A percentile compares a stretch with the other conserved stretches of the same genome.
These are phyloP conservation scores for Amphipoea oculea DNA, from an alignment of 2,888 invertebrate genomes.

Conservation along the genomic window DNA sequence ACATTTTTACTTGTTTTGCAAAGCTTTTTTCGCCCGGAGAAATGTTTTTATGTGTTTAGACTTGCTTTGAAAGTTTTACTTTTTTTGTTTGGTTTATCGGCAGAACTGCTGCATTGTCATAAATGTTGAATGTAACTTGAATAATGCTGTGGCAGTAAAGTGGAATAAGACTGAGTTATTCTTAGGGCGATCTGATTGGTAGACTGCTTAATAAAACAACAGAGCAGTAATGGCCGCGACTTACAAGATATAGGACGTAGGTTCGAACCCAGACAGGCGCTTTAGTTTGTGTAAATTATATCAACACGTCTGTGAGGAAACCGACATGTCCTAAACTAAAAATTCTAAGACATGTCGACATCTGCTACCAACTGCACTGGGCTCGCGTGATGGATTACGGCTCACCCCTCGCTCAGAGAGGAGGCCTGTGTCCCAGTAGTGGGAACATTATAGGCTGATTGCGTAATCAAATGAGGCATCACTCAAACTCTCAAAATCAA, in stretches of 20 bases:
- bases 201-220: background rate
- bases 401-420: background rate
- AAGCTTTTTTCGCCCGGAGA: slow-evolving; percentile 40
- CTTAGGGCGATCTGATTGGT: background rate
- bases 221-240: background rate
- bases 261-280: background rate
- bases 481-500: background rate
- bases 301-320: background rate
- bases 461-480: background rate
- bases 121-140: slow-evolving; percentile 28
- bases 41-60: slow-evolving; percentile 49
- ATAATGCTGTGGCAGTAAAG: background rate
- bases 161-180: background rate
- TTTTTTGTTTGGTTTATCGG: slow-evolving; percentile 4
- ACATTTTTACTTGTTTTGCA: slow-evolving; percentile 56
- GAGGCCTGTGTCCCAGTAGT: background rate
- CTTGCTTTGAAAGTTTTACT: slow-evolving; percentile 36
- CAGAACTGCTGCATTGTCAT: slow-evolving; percentile 12
- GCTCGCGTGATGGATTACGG: background rate
- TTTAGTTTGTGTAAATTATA: background rate
- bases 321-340: background rate
- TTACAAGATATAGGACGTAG: background rate
- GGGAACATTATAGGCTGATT: background rate
- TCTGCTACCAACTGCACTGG: background rate
- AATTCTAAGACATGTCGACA: background rate